Conservation (phyloP, 2,888 invertebrate species). For the Pristionchus exspectatus region DNA sequence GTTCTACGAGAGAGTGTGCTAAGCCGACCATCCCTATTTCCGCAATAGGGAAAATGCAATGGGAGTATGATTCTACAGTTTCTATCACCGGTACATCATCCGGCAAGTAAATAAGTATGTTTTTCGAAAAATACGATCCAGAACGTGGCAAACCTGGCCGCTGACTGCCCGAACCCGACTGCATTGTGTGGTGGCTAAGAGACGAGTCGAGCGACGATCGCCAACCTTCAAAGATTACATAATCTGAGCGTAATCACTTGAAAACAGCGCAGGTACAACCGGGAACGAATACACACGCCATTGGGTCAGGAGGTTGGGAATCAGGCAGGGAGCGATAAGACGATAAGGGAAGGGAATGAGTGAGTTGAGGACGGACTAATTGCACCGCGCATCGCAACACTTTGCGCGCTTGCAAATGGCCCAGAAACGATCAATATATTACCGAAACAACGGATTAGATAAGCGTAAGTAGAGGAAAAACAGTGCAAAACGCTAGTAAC, state of each 20-base stretch:
- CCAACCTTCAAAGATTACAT: background rate
- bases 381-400: background rate
- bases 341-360: slow-evolving; percentile 29
- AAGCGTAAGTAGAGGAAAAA: too few species aligned
- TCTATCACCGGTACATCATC: too few species aligned
- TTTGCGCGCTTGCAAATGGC: background rate
- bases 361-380: background rate
- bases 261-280: background rate
- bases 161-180: slow-evolving; percentile 39
- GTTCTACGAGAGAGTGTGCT: background rate
- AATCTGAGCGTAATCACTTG: too few species aligned
- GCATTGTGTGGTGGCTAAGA: background rate
- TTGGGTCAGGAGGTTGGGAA: slow-evolving; percentile 4
- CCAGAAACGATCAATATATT: background rate
- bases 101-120: too few species aligned
- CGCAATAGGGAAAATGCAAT: background rate
- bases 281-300: background rate
- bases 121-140: too few species aligned
- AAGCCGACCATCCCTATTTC: background rate
- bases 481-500: background rate
- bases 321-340: background rate
- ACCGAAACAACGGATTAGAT: background rate
- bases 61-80: too few species aligned
- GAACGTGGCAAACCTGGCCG: background rate
- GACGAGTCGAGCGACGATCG: slow-evolving; percentile 3